Evolutionary conservation across 2,113 vertebrate species (phyloP).

Genomic region (Amblyornis subalaris): DNA sequence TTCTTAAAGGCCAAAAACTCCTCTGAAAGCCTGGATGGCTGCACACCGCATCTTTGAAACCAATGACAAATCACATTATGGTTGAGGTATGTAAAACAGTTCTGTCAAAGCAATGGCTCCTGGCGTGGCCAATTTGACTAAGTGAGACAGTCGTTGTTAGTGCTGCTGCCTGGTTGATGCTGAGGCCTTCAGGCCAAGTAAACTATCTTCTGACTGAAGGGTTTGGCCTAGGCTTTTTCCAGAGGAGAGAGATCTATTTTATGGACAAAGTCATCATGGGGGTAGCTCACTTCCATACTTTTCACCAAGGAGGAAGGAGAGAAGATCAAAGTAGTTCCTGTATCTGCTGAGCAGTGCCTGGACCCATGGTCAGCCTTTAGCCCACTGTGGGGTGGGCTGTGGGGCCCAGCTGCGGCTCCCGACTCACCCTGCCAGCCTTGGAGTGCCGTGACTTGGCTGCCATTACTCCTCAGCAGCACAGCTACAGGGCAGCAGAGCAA

Average conservation of each 20-base stretch:
- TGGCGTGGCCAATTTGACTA: fast-evolving
- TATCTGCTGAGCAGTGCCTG: neutral
- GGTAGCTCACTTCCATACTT: neutral
- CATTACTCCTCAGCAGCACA: neutral
- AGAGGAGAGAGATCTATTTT: neutral
- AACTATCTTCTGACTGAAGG: neutral
- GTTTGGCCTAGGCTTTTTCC: neutral
- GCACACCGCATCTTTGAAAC: neutral
- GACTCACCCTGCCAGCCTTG: neutral
- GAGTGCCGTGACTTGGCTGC: neutral
- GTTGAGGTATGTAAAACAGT: neutral
- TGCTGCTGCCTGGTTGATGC: neutral
- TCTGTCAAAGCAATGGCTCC: neutral
- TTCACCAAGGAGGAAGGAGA: neutral
- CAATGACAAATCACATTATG: conserved; percentile 9
- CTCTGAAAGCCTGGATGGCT: neutral
- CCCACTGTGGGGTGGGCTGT: fast-evolving
- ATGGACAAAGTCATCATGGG: fast-evolving
- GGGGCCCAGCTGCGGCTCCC: neutral
- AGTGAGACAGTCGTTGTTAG: neutral
- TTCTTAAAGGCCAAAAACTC: neutral
- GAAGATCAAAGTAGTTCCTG: neutral
- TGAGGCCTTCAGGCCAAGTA: neutral
- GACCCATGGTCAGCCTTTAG: fast-evolving
- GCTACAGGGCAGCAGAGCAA: neutral